Percentiles rank a stretch among this genome's conserved stretches.
Evolutionary conservation across 2,888 invertebrate species (phyloP).

Genomic region (Cataglyphis altisquamis): DNA sequence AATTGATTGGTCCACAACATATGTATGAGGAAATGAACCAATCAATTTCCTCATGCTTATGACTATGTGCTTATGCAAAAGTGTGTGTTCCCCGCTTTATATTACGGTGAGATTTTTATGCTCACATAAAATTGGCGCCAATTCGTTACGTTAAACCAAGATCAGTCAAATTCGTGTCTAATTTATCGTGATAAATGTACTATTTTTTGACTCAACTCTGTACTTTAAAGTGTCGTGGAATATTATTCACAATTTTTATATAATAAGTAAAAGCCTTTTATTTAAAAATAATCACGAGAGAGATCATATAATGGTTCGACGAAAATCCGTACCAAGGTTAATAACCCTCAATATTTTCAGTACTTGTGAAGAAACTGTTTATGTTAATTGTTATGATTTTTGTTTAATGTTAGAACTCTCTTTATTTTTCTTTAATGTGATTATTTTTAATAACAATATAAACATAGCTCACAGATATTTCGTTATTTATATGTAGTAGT

Average conservation of each 20-base stretch:
- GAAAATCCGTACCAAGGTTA: constrained; percentile 74
- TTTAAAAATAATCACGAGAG: not conserved
- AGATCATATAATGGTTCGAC: constrained; percentile 75
- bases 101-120: not conserved
- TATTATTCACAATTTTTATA: not conserved
- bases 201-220: not conserved
- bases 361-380: not conserved
- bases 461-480: not conserved
- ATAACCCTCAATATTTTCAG: constrained; percentile 18
- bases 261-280: not conserved
- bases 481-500: not conserved
- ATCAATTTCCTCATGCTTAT: too few species aligned
- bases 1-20: too few species aligned
- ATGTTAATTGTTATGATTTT: not conserved
- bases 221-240: not conserved
- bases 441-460: not conserved
- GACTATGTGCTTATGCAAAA: too few species aligned
- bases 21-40: too few species aligned
- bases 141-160: not conserved
- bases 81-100: too few species aligned
- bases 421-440: not conserved
- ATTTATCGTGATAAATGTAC: not conserved
- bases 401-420: not conserved
- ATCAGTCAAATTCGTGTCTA: not conserved
- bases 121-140: constrained; percentile 9